phyloP scores from a whole-genome alignment of 1,140 invertebrate genomes.

The Neodiprion pinetum region DNA sequence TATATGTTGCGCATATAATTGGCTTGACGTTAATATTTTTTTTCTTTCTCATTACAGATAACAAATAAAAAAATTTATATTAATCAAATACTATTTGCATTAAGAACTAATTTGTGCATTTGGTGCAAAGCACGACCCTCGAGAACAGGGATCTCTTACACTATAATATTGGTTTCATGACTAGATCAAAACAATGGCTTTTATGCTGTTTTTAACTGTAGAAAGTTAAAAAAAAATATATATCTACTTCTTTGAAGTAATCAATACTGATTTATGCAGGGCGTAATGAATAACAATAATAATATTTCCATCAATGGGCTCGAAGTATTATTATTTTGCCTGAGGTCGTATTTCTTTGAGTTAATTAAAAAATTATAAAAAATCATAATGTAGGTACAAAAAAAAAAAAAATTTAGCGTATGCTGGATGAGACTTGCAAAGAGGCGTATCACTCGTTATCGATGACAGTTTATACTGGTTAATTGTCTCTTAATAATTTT shows the following conservation, averaged over 20 bases:
- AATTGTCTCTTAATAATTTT: too few species aligned
- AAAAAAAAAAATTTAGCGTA: too few species aligned
- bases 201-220: neutral
- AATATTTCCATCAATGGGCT: neutral
- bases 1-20: constrained; percentile 12
- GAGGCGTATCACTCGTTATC: too few species aligned
- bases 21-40: neutral
- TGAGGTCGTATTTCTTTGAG: neutral
- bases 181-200: neutral
- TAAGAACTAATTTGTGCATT: neutral
- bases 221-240: neutral
- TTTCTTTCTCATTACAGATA: neutral
- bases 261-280: neutral
- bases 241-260: neutral
- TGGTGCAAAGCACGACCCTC: constrained; percentile 3
- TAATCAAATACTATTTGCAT: neutral
- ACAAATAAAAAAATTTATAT: neutral
- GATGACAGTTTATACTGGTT: too few species aligned
- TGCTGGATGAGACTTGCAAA: too few species aligned
- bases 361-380: neutral
- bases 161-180: constrained; percentile 1
- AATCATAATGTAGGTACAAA: neutral
- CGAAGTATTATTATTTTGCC: neutral
- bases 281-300: neutral
- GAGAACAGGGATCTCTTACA: neutral